These are phyloP conservation scores for Chromoteleia sp. DNA, from an alignment of 2,888 invertebrate species.

Conservation along the genomic window DNA sequence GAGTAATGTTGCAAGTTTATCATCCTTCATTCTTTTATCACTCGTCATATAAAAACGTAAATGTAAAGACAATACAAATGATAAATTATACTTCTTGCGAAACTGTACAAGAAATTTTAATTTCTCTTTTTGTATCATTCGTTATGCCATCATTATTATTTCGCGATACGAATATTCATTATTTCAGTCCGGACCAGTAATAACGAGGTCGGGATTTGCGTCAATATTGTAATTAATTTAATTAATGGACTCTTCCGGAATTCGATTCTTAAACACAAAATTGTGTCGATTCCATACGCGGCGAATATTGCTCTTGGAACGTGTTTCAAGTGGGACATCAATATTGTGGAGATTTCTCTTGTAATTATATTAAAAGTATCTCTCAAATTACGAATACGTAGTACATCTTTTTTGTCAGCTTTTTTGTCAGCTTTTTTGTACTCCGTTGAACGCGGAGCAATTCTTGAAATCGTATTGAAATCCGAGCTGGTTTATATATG, in stretches of 20 bases:
- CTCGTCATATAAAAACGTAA: too few species aligned
- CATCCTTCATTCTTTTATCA: too few species aligned
- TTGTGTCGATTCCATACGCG: conserved; percentile 14
- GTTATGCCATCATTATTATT: too few species aligned
- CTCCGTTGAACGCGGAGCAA: not conserved
- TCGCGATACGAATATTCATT: conserved; percentile 71
- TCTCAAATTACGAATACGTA: conserved; percentile 5
- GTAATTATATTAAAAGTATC: conserved; percentile 40
- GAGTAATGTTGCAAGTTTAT: too few species aligned
- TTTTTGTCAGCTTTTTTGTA: conserved; percentile 3
- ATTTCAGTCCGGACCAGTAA: conserved; percentile 3
- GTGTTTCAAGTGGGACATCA: conserved; percentile 17
- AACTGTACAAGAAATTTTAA: too few species aligned
- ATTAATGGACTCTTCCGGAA: conserved; percentile 27
- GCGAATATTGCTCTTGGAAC: not conserved
- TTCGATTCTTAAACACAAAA: conserved; percentile 30
- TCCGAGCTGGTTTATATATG: conserved; percentile 1
- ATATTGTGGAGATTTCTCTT: conserved; percentile 21
- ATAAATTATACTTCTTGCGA: too few species aligned
- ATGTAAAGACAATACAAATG: too few species aligned
- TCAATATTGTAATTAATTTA: conserved; percentile 34
- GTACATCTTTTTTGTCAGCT: not conserved
- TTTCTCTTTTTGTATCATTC: too few species aligned
- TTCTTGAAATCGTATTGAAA: conserved; percentile 20
- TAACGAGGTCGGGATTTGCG: conserved; percentile 23